Evolutionary conservation across 2,797 vertebrate genomes (phyloP).

Genomic region (Poecilia velifera): DNA sequence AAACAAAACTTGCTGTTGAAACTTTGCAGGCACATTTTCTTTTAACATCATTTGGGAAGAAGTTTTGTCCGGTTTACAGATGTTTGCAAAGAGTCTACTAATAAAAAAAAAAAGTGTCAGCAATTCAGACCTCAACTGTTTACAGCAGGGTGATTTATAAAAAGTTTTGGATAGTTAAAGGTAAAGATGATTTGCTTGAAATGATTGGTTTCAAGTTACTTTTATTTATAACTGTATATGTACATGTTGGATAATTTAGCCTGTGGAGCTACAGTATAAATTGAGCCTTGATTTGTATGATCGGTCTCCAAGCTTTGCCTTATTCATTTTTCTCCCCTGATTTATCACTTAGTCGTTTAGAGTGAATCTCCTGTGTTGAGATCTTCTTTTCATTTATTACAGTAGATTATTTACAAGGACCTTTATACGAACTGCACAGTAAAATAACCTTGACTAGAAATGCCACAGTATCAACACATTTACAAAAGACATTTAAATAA

Average conservation of each 20-base stretch:
- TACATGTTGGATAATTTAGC: neutral
- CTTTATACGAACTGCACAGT: neutral
- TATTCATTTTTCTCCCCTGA: conserved; percentile 2
- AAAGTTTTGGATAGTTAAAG: neutral
- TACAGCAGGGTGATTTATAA: neutral
- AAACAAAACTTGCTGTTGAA: neutral
- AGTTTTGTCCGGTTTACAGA: neutral
- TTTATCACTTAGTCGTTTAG: conserved; percentile 36
- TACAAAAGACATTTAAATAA: neutral
- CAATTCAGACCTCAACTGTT: neutral
- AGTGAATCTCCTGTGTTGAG: conserved; percentile 5
- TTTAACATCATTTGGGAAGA: neutral
- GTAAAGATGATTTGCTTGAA: neutral
- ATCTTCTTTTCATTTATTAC: neutral
- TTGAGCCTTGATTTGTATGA: neutral
- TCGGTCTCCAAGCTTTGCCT: conserved; percentile 4
- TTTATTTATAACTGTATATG: neutral
- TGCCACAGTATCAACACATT: neutral
- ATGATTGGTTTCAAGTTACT: neutral
- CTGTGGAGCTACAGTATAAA: neutral
- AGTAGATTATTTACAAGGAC: neutral
- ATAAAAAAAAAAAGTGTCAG: neutral
- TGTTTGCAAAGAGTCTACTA: neutral
- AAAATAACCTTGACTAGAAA: neutral
- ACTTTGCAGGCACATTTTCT: neutral